These are phyloP conservation scores for Tetrax tetrax DNA, from an alignment of 2,113 vertebrate genomes.

Conservation along the genomic window DNA sequence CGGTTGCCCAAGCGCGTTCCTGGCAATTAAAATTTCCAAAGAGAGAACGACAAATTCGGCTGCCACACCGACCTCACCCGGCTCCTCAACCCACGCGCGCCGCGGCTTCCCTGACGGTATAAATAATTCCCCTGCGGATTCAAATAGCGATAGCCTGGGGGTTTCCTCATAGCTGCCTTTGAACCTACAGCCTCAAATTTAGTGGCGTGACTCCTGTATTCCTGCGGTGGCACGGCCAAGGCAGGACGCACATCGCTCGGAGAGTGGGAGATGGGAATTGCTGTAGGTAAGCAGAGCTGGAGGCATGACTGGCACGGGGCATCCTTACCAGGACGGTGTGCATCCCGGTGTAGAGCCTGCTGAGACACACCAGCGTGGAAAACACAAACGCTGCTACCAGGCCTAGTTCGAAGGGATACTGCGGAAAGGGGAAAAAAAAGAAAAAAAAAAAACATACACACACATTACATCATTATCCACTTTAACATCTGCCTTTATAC, in stretches of 20 bases:
- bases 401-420: conserved; percentile 89
- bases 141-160: background rate
- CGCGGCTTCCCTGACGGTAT: rapidly evolving
- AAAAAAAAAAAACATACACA: background rate
- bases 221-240: rapidly evolving
- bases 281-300: background rate
- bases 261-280: background rate
- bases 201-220: rapidly evolving
- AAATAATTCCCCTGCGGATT: background rate
- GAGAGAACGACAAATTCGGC: rapidly evolving
- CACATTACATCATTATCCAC: background rate
- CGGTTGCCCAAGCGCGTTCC: background rate
- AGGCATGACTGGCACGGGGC: background rate
- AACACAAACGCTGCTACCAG: conserved; percentile 80
- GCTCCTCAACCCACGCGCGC: background rate
- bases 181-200: background rate
- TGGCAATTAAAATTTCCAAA: background rate
- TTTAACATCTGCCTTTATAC: too few relatives aligned
- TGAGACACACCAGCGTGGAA: conserved; percentile 90
- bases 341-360: conserved; percentile 95
- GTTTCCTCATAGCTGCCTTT: background rate
- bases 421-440: background rate
- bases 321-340: conserved; percentile 92
- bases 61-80: background rate
- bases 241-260: rapidly evolving